Conservation (phyloP, 2,797 vertebrate genomes). For the Geotrypetes seraphini region DNA sequence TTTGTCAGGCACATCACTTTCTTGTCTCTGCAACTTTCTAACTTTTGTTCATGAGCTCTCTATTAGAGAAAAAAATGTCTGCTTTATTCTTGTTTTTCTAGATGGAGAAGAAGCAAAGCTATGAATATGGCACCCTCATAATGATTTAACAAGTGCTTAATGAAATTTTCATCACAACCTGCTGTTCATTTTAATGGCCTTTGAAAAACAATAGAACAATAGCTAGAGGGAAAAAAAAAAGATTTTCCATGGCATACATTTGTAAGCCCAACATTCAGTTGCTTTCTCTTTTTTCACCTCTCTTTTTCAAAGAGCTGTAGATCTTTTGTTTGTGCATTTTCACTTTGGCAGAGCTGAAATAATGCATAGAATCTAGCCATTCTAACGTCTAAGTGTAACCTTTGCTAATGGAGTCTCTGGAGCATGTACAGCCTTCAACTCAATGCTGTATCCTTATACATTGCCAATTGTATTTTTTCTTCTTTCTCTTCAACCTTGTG, state of each 20-base stretch:
- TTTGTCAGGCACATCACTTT: slow-evolving; percentile 25
- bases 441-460: background rate
- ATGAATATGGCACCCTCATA: slow-evolving; percentile 84
- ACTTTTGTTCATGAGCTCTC: slow-evolving; percentile 31
- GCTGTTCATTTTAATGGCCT: slow-evolving; percentile 96
- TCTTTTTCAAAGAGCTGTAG: slow-evolving; percentile 34
- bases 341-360: slow-evolving; percentile 49
- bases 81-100: slow-evolving; percentile 27
- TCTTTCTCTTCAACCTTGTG: background rate
- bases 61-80: slow-evolving; percentile 29
- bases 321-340: slow-evolving; percentile 44
- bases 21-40: slow-evolving; percentile 42
- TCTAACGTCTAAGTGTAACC: slow-evolving; percentile 42
- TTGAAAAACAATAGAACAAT: slow-evolving; percentile 92
- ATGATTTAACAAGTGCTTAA: slow-evolving; percentile 90
- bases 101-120: slow-evolving; percentile 43
- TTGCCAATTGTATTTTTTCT: background rate
- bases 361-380: slow-evolving; percentile 45
- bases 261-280: slow-evolving; percentile 55
- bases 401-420: slow-evolving; percentile 57
- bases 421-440: slow-evolving; percentile 13
- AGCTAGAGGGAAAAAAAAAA: slow-evolving; percentile 58
- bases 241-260: slow-evolving; percentile 64
- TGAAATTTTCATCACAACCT: slow-evolving; percentile 98
- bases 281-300: slow-evolving; percentile 14